Evolutionary conservation across 2,797 vertebrate genomes (phyloP).

Genomic region (Onychomys torridus): DNA sequence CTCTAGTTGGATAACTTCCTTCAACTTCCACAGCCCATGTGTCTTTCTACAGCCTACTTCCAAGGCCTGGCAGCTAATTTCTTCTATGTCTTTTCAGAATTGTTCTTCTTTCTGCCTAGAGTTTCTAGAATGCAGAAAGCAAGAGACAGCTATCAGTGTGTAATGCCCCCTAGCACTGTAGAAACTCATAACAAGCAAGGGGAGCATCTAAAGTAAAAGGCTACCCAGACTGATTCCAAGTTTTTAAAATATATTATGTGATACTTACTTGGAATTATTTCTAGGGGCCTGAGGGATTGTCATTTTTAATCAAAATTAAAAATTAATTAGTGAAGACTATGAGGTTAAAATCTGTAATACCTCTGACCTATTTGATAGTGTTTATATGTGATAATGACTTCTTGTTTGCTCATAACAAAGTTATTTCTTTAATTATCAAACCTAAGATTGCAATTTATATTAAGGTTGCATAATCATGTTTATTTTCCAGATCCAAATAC

Average conservation of each 20-base stretch:
- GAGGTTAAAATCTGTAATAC: slow-evolving; percentile 34
- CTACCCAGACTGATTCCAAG: not conserved
- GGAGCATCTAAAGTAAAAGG: slow-evolving; percentile 21
- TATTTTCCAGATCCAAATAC: slow-evolving; percentile 8
- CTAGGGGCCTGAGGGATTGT: slow-evolving; percentile 9
- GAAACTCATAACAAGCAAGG: not conserved
- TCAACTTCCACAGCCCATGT: not conserved
- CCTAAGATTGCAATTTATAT: slow-evolving; percentile 47
- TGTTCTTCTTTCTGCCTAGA: not conserved
- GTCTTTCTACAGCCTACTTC: not conserved
- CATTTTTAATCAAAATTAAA: slow-evolving; percentile 68
- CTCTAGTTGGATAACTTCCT: not conserved
- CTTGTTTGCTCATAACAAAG: slow-evolving; percentile 21
- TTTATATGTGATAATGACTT: slow-evolving; percentile 53
- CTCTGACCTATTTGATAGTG: slow-evolving; percentile 56
- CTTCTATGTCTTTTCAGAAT: not conserved
- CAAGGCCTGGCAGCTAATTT: not conserved
- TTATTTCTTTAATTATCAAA: slow-evolving; percentile 64
- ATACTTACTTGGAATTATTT: slow-evolving; percentile 69
- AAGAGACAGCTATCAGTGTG: not conserved
- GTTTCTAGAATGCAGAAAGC: not conserved
- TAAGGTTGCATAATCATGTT: not conserved
- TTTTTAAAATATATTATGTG: slow-evolving; percentile 56
- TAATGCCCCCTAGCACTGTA: not conserved
- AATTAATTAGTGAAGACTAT: slow-evolving; percentile 74